phyloP scores from a whole-genome alignment of 2,797 vertebrate genomes.

The Hemibagrus guttatus region DNA sequence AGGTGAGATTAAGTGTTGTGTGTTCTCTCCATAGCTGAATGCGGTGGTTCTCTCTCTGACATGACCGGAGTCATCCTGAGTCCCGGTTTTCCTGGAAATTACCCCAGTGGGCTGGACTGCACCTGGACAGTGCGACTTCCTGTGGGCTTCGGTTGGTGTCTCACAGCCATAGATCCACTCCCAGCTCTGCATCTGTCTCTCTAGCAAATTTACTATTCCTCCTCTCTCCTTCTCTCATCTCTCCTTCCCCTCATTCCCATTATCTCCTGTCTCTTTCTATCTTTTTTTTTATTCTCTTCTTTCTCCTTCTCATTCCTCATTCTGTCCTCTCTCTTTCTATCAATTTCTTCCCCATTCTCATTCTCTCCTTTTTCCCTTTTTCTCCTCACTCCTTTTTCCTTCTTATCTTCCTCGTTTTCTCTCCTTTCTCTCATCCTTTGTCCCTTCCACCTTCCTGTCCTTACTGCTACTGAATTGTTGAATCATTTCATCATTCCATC shows the following conservation, averaged over 20 bases:
- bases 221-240: background rate
- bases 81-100: constrained; percentile 96
- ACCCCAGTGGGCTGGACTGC: constrained; percentile 95
- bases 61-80: constrained; percentile 95
- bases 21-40: constrained; percentile 80
- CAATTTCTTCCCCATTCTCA: background rate
- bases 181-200: background rate
- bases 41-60: constrained; percentile 88
- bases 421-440: background rate
- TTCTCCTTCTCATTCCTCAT: background rate
- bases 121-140: constrained; percentile 93
- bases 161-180: constrained; percentile 18
- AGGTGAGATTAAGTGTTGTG: constrained; percentile 59
- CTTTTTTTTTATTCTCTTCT: background rate
- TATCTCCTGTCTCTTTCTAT: background rate
- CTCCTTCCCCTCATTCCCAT: background rate
- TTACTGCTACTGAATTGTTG: background rate
- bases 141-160: constrained; percentile 87
- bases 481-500: background rate
- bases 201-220: no score
- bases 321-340: background rate
- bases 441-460: background rate
- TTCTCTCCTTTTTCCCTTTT: background rate
- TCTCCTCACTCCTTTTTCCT: no score
- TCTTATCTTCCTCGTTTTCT: background rate